Evolutionary conservation across 2,113 vertebrate species (phyloP).

Genomic region (Aphelocoma coerulescens): DNA sequence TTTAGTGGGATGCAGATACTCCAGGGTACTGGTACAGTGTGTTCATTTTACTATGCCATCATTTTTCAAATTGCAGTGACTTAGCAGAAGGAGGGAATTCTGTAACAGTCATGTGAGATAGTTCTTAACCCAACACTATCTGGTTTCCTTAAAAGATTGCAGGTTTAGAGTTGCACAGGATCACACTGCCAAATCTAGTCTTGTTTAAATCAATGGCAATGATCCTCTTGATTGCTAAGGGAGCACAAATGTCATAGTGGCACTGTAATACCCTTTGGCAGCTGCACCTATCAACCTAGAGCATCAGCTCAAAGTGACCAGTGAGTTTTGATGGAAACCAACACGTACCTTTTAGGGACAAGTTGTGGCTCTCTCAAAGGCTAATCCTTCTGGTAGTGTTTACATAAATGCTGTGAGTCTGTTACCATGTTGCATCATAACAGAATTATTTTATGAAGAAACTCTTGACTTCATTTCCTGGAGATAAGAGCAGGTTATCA

Average conservation of each 20-base stretch:
- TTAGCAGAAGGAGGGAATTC: background rate
- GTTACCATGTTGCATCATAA: background rate
- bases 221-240: background rate
- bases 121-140: background rate
- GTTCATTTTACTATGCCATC: background rate
- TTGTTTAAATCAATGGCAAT: background rate
- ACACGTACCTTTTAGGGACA: background rate
- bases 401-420: background rate
- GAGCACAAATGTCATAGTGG: background rate
- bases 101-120: background rate
- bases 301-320: background rate
- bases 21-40: background rate
- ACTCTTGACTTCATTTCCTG: conserved; percentile 49
- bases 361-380: background rate
- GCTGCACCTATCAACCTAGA: background rate
- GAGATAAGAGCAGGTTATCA: conserved; percentile 19
- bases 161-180: background rate
- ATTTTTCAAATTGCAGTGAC: background rate
- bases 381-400: background rate
- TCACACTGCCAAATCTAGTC: background rate
- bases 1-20: background rate
- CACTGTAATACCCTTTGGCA: background rate
- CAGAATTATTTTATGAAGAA: conserved; percentile 50
- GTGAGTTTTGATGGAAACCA: background rate
- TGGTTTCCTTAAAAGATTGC: background rate